A percentile compares a stretch with the other conserved stretches of the same genome.
Evolutionary conservation across 64 coral and sea anemone species (phyloP).

Genomic region (Montipora efflorescens): DNA sequence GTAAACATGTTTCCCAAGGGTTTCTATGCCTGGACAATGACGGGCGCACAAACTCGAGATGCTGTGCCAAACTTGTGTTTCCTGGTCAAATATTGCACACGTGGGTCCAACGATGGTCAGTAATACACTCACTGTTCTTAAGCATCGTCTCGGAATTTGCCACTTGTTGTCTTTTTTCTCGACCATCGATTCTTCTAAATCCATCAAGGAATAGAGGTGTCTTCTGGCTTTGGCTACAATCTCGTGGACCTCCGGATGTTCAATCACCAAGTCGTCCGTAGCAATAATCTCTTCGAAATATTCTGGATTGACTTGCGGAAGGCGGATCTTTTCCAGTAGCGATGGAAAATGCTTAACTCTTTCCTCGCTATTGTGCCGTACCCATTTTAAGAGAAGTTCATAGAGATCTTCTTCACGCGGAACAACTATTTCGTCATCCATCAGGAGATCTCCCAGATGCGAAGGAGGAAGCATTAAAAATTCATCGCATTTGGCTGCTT

Average conservation of each 20-base stretch:
- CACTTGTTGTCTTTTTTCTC: conserved; percentile 13
- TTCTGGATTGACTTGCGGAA: conserved; percentile 77
- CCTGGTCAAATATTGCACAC: conserved; percentile 76
- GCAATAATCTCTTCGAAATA: conserved; percentile 83
- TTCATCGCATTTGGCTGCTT: conserved; percentile 77
- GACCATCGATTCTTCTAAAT: not conserved
- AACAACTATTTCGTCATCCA: conserved; percentile 88
- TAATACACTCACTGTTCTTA: conserved; percentile 85
- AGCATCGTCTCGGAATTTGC: conserved; percentile 77
- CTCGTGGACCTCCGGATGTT: conserved; percentile 60
- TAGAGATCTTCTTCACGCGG: conserved; percentile 83
- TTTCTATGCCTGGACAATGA: conserved; percentile 92
- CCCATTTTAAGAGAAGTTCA: conserved; percentile 80
- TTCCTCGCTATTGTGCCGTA: conserved; percentile 52
- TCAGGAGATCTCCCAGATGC: conserved; percentile 70
- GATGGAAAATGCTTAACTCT: conserved; percentile 68
- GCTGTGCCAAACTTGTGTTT: conserved; percentile 74
- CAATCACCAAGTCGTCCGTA: conserved; percentile 58
- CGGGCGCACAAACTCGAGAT: conserved; percentile 71
- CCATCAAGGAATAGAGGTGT: conserved; percentile 29
- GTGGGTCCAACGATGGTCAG: conserved; percentile 82
- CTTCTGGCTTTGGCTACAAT: conserved; percentile 69
- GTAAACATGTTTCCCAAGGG: conserved; percentile 80
- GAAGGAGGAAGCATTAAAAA: conserved; percentile 74
- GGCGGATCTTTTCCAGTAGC: conserved; percentile 72